Base-by-base conservation (phyloP, 2,113 vertebrate genomes). In the Okapia johnstoni region DNA sequence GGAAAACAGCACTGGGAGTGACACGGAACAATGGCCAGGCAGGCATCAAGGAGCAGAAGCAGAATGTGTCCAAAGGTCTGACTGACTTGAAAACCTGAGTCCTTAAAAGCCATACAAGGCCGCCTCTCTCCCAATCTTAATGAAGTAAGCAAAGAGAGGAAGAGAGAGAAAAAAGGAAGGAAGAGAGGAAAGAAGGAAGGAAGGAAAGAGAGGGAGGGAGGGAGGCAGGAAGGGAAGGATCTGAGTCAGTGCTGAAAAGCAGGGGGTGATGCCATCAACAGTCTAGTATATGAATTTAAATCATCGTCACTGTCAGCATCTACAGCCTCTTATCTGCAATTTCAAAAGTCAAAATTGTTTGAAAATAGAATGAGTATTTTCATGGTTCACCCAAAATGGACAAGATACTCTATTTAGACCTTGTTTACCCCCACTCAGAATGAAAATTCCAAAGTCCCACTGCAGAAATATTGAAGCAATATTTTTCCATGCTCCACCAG, bases 401-500 rank as follows among this genome's bases (percentile, higher is more conserved):
- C 50, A 4, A 23, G 12, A 58, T 3, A 4, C 4, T 60, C 43
- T n/a, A 1, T 6, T 6, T 3, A 76, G 40, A 13, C 25, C 21
- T 16, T 13, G 30, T 9, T n/a, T 15, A 4, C 50, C 17, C 15
- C 5, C 2, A 4, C 21, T 87, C 3, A 19, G 43, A 89, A 86
- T 1, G 26, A 77, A 33, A 85, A 13, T 8, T 36, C 46, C 57
- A 30, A 30, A 43, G 11, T 46, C 58, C 77, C 21, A 8, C 30
- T 52, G 55, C 6, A 40, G 83, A 63, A 80, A 48, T 11, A 15
- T 0, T 1, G 6, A 4, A 28, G 40, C 25, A 3, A 46, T 6
- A 1, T 3, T 4, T n/a, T 1, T 25, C 13, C 7, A 0, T 0
- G 26, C 16, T 28, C n/a, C 21, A 1, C 1, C 0, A 6, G 28